Conservation (phyloP, 2,797 vertebrate species). For the Lophotriccus pileatus region DNA sequence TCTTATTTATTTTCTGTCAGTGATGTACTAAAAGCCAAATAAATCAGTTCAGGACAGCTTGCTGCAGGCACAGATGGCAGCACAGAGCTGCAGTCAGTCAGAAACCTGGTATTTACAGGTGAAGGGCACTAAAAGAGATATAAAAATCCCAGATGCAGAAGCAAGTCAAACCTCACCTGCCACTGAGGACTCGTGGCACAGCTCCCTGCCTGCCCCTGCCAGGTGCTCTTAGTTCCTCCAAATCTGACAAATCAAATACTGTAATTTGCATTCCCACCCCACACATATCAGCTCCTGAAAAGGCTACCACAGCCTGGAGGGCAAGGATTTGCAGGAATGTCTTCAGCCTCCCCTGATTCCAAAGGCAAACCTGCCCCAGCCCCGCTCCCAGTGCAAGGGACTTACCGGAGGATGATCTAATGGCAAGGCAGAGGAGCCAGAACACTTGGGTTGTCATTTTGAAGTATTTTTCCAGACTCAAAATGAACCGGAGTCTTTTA, state of each 20-base stretch:
- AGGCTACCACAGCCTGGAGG: background rate
- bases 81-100: background rate
- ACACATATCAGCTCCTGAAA: background rate
- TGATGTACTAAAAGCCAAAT: background rate
- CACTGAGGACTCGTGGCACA: background rate
- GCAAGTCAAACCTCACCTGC: background rate
- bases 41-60: background rate
- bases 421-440: conserved; percentile 58
- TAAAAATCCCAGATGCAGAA: background rate
- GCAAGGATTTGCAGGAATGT: background rate
- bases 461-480: conserved; percentile 53
- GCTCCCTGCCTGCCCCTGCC: background rate
- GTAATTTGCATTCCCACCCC: background rate
- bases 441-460: conserved; percentile 55
- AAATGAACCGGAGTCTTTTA: conserved; percentile 48
- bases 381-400: background rate
- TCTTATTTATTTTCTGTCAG: background rate
- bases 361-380: background rate
- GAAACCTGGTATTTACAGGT: background rate
- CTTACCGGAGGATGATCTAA: conserved; percentile 62
- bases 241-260: background rate
- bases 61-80: background rate
- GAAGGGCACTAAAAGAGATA: background rate
- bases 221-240: background rate
- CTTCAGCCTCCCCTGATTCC: background rate